Percentiles rank a stretch among this genome's conserved stretches.
Conservation (phyloP, 2,888 invertebrate genomes). For the Eupithecia dodoneata region DNA sequence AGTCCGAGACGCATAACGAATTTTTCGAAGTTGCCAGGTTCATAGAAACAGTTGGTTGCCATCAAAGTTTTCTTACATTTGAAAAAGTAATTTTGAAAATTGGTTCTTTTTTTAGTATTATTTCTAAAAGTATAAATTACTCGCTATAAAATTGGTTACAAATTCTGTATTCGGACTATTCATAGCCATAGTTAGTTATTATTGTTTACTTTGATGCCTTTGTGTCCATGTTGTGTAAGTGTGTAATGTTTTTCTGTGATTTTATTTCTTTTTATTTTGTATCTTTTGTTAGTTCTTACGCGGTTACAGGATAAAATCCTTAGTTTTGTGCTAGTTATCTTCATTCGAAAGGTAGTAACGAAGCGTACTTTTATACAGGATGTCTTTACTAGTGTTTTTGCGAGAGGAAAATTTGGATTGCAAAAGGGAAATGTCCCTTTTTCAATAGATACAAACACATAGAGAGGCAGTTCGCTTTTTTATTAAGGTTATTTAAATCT, state of each 20-base stretch:
- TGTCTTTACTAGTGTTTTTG: constrained; percentile 27
- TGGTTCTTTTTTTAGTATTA: not conserved
- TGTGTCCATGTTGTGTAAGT: constrained; percentile 61
- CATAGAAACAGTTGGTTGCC: constrained; percentile 16
- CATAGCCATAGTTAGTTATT: constrained; percentile 76
- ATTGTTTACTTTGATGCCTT: constrained; percentile 70
- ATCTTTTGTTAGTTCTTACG: constrained; percentile 62
- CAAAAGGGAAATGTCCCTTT: not conserved
- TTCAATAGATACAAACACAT: constrained; percentile 10
- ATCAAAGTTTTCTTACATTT: constrained; percentile 24
- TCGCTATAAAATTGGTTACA: not conserved
- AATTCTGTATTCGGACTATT: constrained; percentile 66
- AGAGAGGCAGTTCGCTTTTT: constrained; percentile 1
- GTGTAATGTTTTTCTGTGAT: constrained; percentile 78
- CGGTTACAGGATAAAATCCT: constrained; percentile 76
- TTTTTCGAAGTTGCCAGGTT: constrained; percentile 45
- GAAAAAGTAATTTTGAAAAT: not conserved
- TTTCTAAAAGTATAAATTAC: constrained; percentile 1
- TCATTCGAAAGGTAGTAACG: constrained; percentile 29
- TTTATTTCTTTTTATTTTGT: constrained; percentile 63
- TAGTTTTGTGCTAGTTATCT: constrained; percentile 70
- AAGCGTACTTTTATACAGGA: constrained; percentile 22
- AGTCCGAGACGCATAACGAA: constrained; percentile 69
- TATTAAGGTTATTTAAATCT: not conserved
- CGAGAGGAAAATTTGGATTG: constrained; percentile 33